Evolutionary conservation across 2,797 vertebrate species (phyloP), one percentile per base, ranked within the genome.

Genomic region (Chaetophractus vellerosus): DNA sequence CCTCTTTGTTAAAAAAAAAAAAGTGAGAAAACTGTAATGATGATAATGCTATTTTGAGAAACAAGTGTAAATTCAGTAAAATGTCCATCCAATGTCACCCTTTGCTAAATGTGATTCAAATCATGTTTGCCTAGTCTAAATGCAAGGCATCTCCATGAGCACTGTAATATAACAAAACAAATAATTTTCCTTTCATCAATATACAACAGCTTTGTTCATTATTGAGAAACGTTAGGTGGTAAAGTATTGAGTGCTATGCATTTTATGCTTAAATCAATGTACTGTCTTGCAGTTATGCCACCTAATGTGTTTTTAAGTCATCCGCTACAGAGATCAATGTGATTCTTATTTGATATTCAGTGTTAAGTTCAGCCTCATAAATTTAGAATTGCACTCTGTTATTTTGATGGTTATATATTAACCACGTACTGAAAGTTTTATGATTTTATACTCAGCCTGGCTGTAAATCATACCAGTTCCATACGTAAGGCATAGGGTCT

Each of bases 271-370:
- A 99, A 99, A 99, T 99, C 99, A 99, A 99, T 99, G 98, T 98
- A 98, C 98, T 98, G 98, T 98, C 98, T 98, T 98, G 98, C 98
- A 99, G 98, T 99, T 99, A 99, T 99, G 99, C 98, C 98, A 99
- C 99, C 99, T 99, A 99, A 99, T 99, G 99, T 98, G 98, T 99
- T 99, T 99, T 99, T 99, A 99, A 99, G 99, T 99, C 99, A 99
- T 99, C 98, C 98, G 97, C 98, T 98, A 96, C 98, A 98, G 98
- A 99, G 99, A 99, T 99, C 99, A 99, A 99, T 99, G 99, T 97
- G 98, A 98, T 98, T 98, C 98, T 98, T 98, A 99, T 99, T 99
- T 99, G 98, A 99, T 99, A 99, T 98, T 98, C 98, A 98, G 98
- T 98, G 98, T 99, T 98, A 98, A 98, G 98, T 98, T 98, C 98